These are phyloP conservation scores for Mythimna albipuncta DNA, from an alignment of 2,888 invertebrate species.

Conservation along the genomic window DNA sequence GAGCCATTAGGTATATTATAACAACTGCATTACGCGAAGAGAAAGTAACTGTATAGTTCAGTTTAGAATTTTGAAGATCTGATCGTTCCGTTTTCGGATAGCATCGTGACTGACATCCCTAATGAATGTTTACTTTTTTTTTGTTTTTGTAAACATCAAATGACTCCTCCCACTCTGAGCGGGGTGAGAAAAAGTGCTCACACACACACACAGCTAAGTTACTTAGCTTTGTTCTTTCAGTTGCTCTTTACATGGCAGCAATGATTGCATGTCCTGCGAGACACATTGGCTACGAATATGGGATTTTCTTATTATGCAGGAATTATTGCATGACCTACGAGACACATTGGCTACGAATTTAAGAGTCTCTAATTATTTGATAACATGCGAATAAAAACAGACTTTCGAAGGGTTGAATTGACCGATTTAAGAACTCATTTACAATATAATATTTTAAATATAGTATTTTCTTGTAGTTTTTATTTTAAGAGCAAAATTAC, in stretches of 20 bases:
- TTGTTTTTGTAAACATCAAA: no score
- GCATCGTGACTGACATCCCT: slow-evolving; percentile 27
- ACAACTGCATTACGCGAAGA: background rate
- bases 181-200: no score
- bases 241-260: no score
- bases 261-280: no score
- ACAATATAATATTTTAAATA: background rate
- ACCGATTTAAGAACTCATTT: background rate
- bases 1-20: background rate
- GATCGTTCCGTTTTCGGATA: slow-evolving; percentile 24
- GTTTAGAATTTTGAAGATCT: slow-evolving; percentile 15
- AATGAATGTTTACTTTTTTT: background rate
- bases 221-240: no score
- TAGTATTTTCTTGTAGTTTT: background rate
- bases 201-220: no score
- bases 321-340: background rate
- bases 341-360: background rate
- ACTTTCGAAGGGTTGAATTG: background rate
- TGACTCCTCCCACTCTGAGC: no score
- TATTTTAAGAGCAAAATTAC: no score
- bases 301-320: background rate
- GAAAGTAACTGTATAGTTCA: background rate
- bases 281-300: background rate
- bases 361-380: background rate
- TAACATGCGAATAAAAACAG: background rate